These are phyloP conservation scores for Pheosia tremula DNA, from an alignment of 2,888 invertebrate genomes.

Conservation along the genomic window DNA sequence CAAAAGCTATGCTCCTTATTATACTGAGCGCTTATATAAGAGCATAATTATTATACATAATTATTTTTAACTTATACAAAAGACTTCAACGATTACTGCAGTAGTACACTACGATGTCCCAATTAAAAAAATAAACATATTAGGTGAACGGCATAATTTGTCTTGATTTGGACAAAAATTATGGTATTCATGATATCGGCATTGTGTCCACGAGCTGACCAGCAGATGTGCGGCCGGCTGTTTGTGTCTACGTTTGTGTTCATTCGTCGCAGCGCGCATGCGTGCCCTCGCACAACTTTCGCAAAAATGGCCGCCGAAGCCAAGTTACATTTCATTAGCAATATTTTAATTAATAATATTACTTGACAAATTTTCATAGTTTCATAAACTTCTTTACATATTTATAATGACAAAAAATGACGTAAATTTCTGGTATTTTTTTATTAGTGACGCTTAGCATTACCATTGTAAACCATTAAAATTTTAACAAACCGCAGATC, in stretches of 20 bases:
- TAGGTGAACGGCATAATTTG: background rate
- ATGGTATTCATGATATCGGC: constrained; percentile 46
- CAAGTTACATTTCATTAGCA: constrained; percentile 12
- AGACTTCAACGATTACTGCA: constrained; percentile 30
- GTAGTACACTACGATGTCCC: background rate
- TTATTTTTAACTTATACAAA: constrained; percentile 22
- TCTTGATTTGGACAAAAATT: constrained; percentile 13
- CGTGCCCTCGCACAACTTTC: constrained; percentile 53
- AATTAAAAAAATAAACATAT: background rate
- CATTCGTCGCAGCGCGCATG: constrained; percentile 66
- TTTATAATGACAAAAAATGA: background rate
- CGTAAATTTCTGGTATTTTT: background rate
- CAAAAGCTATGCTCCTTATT: too few relatives aligned
- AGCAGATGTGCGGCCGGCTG: constrained; percentile 81
- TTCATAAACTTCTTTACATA: background rate
- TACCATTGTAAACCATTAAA: too few relatives aligned
- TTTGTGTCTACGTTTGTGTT: constrained; percentile 76
- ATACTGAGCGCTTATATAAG: too few relatives aligned
- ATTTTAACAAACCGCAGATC: too few relatives aligned
- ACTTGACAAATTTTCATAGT: background rate
- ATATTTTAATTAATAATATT: background rate
- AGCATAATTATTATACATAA: too few relatives aligned
- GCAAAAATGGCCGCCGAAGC: constrained; percentile 67
- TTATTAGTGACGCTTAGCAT: too few relatives aligned
- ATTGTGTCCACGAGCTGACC: constrained; percentile 83